Evolutionary conservation across 2,888 invertebrate species (phyloP).

Genomic region (Hirtodrosophila cameraria): DNA sequence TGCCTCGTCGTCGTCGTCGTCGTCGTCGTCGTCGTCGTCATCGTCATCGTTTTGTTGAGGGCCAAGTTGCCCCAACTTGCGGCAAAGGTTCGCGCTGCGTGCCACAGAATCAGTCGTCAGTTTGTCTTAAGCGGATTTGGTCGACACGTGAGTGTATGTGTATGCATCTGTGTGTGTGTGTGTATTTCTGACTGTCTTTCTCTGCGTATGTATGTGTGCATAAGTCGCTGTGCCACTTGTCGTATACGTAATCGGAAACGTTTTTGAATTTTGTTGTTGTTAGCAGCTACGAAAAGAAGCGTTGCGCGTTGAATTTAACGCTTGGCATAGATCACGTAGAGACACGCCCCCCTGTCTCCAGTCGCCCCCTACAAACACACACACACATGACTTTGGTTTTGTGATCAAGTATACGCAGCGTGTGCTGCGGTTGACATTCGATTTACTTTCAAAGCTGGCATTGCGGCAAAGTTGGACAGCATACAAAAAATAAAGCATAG

Average conservation of each 20-base stretch:
- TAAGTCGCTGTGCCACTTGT: too few species aligned
- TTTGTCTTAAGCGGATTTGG: constrained; percentile 80
- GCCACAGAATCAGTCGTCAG: constrained; percentile 79
- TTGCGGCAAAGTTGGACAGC: constrained; percentile 19
- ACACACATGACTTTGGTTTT: constrained; percentile 15
- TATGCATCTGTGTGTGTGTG: constrained; percentile 10
- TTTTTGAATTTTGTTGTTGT: constrained; percentile 6
- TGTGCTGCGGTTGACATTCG: constrained; percentile 70
- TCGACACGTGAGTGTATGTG: constrained; percentile 63
- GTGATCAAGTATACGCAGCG: constrained; percentile 16
- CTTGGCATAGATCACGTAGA: constrained; percentile 74
- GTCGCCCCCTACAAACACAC: constrained; percentile 18
- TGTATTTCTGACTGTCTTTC: constrained; percentile 13
- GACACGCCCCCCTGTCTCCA: constrained; percentile 21
- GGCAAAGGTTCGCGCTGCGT: constrained; percentile 46
- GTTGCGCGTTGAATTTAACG: constrained; percentile 55
- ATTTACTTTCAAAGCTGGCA: constrained; percentile 68
- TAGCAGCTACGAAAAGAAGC: constrained; percentile 16
- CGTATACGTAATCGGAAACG: constrained; percentile 30
- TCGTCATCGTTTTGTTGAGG: constrained; percentile 52
- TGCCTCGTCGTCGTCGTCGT: constrained; percentile 13
- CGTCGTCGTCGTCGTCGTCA: constrained; percentile 31
- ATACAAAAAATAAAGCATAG: constrained; percentile 28
- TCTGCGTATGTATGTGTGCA: constrained; percentile 13
- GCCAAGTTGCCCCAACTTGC: constrained; percentile 66